A percentile compares a stretch with the other conserved stretches of the same genome.
phyloP scores from a whole-genome alignment of 2,113 vertebrate species.

The Psittacara wagleri region DNA sequence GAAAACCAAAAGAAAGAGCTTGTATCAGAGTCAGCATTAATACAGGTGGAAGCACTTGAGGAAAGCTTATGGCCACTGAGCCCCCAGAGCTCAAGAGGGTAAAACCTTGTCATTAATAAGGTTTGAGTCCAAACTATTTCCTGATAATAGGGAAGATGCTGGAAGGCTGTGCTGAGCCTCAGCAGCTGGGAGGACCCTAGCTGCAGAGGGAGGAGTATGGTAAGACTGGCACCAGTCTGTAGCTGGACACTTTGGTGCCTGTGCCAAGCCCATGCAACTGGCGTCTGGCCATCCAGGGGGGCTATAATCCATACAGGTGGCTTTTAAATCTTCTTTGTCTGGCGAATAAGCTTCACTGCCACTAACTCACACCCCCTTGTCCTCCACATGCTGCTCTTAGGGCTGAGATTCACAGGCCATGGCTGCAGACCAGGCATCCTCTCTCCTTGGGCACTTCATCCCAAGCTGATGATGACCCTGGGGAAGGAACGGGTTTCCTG shows the following conservation, averaged over 20 bases:
- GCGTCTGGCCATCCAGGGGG: rapidly evolving
- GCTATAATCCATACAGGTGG: background rate
- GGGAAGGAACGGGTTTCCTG: background rate
- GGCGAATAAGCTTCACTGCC: background rate
- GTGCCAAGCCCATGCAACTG: background rate
- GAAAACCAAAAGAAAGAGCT: background rate
- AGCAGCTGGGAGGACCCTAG: background rate
- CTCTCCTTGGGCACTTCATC: background rate
- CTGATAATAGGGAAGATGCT: background rate
- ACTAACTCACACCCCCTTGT: background rate
- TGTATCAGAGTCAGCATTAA: background rate
- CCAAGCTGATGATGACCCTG: background rate
- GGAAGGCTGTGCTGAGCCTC: background rate
- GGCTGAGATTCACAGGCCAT: background rate
- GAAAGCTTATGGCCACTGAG: background rate
- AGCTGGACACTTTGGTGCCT: background rate
- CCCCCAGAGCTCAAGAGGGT: rapidly evolving
- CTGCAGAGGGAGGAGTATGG: background rate
- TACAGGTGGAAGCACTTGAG: background rate
- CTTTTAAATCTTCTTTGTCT: background rate
- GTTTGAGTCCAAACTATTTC: background rate
- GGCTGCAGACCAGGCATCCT: background rate
- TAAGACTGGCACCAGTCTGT: background rate
- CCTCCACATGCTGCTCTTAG: background rate
- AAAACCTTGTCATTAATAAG: background rate